Percentiles rank a stretch among this genome's conserved stretches.
These are phyloP conservation scores for Nothocercus julius DNA, from an alignment of 2,113 vertebrate genomes.

Conservation along the genomic window DNA sequence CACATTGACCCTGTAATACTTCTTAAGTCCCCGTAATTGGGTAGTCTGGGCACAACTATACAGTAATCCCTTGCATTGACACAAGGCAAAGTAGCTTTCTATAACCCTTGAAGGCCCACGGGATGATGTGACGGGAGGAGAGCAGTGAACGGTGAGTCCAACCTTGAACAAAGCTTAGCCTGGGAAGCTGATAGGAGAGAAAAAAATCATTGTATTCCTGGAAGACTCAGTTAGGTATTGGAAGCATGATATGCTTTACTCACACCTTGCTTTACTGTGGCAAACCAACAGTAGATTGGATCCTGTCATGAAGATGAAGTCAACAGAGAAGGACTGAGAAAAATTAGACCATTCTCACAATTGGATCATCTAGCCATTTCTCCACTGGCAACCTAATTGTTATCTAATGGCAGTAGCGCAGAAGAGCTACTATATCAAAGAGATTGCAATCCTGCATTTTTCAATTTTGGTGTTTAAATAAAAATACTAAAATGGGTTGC, in stretches of 20 bases:
- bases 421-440: neutral
- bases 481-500: neutral
- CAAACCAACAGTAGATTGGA: neutral
- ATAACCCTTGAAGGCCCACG: neutral
- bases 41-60: neutral
- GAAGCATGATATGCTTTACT: neutral
- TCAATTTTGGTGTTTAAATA: neutral
- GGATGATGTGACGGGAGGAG: neutral
- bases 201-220: neutral
- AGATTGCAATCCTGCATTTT: neutral
- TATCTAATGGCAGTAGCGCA: neutral
- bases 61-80: neutral
- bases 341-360: neutral
- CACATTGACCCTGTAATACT: neutral
- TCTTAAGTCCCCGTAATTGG: fast-evolving
- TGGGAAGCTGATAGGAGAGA: neutral
- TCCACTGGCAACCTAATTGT: neutral
- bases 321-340: neutral
- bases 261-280: neutral
- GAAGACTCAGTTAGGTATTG: neutral
- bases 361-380: neutral
- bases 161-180: neutral
- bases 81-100: neutral
- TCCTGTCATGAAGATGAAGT: neutral
- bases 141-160: neutral